phyloP scores from a whole-genome alignment of 2,797 vertebrate species.

The Pantherophis vulpinus region DNA sequence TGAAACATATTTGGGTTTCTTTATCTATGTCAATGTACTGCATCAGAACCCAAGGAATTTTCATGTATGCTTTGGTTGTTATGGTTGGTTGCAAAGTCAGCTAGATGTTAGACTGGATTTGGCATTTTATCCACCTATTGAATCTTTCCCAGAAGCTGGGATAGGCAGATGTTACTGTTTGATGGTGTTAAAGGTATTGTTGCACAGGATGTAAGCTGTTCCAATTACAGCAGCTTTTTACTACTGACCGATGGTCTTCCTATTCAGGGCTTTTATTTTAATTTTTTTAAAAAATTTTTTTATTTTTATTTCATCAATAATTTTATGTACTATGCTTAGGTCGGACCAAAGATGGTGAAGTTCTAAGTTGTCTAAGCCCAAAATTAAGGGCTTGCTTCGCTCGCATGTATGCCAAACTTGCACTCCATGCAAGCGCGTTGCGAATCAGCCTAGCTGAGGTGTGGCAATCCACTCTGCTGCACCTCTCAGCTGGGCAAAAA shows the following conservation, averaged over 20 bases:
- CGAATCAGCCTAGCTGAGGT: too few species aligned
- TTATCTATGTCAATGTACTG: not conserved
- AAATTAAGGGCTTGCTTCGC: too few species aligned
- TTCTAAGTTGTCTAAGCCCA: too few species aligned
- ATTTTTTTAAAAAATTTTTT: too few species aligned
- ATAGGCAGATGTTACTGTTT: not conserved
- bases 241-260: not conserved
- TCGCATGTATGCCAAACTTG: too few species aligned
- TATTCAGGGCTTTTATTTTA: not conserved
- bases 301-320: too few species aligned
- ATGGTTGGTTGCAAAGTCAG: not conserved
- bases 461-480: too few species aligned
- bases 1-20: not conserved
- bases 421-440: too few species aligned
- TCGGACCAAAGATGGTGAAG: accelerated
- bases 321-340: too few species aligned
- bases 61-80: not conserved
- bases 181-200: not conserved
- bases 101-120: not conserved
- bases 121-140: not conserved
- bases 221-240: not conserved
- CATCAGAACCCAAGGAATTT: not conserved
- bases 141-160: not conserved
- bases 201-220: not conserved
- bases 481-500: too few species aligned